A percentile compares a stretch with the other conserved stretches of the same genome.
Evolutionary conservation across 2,113 vertebrate species (phyloP).

Genomic region (Cercocebus atys): DNA sequence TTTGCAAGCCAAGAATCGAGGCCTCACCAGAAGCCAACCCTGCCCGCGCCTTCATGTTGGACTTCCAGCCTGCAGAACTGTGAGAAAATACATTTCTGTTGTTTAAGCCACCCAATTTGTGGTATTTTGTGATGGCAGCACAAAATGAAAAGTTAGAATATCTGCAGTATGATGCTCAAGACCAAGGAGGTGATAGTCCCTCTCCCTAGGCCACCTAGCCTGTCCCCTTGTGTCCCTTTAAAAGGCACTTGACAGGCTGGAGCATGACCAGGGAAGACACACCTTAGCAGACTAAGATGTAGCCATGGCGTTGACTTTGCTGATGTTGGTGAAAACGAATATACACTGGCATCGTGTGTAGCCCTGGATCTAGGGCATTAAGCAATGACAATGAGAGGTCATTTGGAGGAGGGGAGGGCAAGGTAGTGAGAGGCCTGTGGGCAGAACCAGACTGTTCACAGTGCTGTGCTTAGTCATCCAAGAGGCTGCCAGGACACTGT

Average conservation of each 20-base stretch:
- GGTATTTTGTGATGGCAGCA: not conserved
- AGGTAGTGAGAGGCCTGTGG: not conserved
- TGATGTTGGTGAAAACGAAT: not conserved
- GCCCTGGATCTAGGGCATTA: not conserved
- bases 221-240: slow-evolving; percentile 13
- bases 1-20: not conserved
- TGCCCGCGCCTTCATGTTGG: not conserved
- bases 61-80: not conserved
- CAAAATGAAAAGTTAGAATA: not conserved
- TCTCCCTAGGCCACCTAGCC: not conserved
- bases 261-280: not conserved
- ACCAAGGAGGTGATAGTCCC: not conserved
- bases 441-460: not conserved
- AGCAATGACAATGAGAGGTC: not conserved
- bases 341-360: not conserved
- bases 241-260: not conserved
- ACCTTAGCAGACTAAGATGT: no score
- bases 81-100: not conserved
- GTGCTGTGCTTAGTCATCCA: not conserved
- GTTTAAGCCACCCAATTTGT: not conserved
- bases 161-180: not conserved
- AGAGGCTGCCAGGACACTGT: not conserved
- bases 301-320: not conserved
- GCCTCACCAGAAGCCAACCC: not conserved
- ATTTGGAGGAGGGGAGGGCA: not conserved